Conservation (phyloP, 2,888 invertebrate species). For the Antitype chi region DNA sequence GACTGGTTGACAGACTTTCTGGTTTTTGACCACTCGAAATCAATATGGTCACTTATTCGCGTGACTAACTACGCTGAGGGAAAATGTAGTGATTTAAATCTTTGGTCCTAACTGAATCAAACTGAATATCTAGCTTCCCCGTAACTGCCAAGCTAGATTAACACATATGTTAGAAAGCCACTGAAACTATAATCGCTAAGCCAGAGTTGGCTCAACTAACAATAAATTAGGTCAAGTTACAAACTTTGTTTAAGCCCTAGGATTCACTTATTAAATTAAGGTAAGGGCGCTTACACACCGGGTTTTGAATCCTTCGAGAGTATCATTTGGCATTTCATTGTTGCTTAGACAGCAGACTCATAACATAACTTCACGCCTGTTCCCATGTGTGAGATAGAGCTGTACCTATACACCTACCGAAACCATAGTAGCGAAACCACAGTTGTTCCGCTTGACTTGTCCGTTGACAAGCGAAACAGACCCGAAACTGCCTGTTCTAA, state of each 20-base stretch:
- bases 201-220: constrained; percentile 23
- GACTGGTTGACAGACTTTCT: too few relatives aligned
- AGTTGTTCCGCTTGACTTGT: too few relatives aligned
- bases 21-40: too few relatives aligned
- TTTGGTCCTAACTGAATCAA: constrained; percentile 16
- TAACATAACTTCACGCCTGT: background rate
- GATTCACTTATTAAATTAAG: constrained; percentile 44
- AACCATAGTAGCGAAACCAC: background rate
- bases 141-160: constrained; percentile 25
- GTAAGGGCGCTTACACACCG: background rate
- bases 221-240: constrained; percentile 45
- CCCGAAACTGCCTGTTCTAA: too few relatives aligned
- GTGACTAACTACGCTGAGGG: background rate
- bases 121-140: background rate
- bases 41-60: background rate
- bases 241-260: constrained; percentile 48
- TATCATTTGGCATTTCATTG: background rate
- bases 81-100: background rate
- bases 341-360: background rate
- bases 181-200: constrained; percentile 31
- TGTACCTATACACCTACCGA: background rate
- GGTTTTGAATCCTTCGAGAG: background rate
- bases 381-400: background rate
- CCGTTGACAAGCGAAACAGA: too few relatives aligned
- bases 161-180: constrained; percentile 26